phyloP scores from a whole-genome alignment of 2,888 invertebrate species.

The Hirtodrosophila alboralis region DNA sequence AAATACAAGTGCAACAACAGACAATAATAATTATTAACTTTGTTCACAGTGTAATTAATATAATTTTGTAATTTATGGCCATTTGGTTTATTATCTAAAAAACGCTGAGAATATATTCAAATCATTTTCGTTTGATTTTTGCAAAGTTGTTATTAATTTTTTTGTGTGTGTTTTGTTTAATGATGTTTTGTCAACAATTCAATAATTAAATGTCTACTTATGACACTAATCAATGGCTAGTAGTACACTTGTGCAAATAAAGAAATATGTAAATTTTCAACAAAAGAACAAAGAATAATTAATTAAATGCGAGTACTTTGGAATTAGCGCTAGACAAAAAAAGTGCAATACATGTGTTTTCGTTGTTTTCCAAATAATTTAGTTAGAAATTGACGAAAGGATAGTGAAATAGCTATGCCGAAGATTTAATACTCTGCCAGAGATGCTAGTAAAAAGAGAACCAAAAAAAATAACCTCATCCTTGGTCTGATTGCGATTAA shows the following conservation, averaged over 20 bases:
- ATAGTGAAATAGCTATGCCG: no score
- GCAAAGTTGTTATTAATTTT: conserved; percentile 10
- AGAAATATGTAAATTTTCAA: no score
- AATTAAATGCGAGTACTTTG: not conserved
- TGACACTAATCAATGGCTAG: no score
- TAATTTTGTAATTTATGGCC: conserved; percentile 22
- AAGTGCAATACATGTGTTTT: not conserved
- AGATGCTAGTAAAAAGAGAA: no score
- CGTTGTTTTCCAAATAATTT: not conserved
- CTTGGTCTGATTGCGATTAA: no score
- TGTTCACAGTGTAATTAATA: conserved; percentile 26
- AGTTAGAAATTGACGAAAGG: not conserved
- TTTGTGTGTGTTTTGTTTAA: no score
- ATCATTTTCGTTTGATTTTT: conserved; percentile 16
- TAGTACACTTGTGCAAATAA: no score
- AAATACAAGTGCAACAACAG: not conserved
- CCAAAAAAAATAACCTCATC: no score
- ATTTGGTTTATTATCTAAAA: conserved; percentile 25
- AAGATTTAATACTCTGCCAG: no score
- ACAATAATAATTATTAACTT: conserved; percentile 12
- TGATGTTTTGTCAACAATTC: conserved; percentile 5
- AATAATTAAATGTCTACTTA: no score
- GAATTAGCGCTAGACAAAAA: not conserved
- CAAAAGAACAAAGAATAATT: no score
- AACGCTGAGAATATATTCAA: conserved; percentile 13